phyloP scores from a whole-genome alignment of 2,797 vertebrate species.

The Adrianichthys oophorus region DNA sequence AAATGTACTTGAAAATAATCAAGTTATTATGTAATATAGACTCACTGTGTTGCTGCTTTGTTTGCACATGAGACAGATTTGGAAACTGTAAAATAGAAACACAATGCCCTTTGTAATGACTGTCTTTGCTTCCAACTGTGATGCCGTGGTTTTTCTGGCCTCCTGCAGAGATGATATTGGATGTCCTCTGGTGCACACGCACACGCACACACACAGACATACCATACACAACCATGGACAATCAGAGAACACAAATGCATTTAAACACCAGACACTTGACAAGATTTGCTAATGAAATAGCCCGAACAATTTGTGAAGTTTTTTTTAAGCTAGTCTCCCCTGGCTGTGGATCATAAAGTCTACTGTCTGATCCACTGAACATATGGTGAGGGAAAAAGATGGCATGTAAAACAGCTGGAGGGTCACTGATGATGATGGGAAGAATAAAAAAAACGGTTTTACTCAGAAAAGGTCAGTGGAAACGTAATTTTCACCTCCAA shows the following conservation, averaged over 20 bases:
- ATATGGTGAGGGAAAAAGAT: slow-evolving; percentile 11
- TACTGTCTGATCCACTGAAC: slow-evolving; percentile 6
- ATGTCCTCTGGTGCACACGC: slow-evolving; percentile 50
- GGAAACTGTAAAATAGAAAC: neutral
- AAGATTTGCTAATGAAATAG: neutral
- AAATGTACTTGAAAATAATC: neutral
- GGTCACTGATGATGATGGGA: slow-evolving; percentile 35
- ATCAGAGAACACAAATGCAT: slow-evolving; percentile 1
- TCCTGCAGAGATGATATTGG: slow-evolving; percentile 49
- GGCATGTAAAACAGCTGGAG: slow-evolving; percentile 19
- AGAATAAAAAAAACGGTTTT: neutral
- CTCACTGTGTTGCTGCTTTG: neutral
- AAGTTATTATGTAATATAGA: too few species aligned
- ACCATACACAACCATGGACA: neutral
- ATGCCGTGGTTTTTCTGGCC: slow-evolving; percentile 23
- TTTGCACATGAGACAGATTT: too few species aligned
- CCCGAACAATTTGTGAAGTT: too few species aligned
- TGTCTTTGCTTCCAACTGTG: slow-evolving; percentile 21
- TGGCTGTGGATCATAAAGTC: too few species aligned
- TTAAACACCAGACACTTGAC: neutral
- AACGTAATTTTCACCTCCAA: slow-evolving; percentile 19
- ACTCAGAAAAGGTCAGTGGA: slow-evolving; percentile 19
- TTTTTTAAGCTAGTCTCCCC: too few species aligned
- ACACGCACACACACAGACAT: neutral
- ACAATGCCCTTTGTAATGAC: neutral